Conservation (phyloP, 2,113 vertebrate genomes). For the Rhynchomys soricoides region DNA sequence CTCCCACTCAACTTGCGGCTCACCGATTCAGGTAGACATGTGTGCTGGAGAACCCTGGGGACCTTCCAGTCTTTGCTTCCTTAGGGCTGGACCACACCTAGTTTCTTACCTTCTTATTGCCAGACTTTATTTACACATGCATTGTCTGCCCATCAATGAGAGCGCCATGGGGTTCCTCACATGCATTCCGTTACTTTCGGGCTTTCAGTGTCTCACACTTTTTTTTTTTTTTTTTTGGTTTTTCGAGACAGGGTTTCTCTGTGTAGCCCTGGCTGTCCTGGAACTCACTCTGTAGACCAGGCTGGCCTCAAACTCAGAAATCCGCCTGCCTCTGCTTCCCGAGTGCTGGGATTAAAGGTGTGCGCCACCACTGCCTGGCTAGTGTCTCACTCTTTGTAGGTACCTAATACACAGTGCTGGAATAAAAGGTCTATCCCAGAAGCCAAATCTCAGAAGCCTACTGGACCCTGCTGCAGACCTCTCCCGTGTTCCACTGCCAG, state of each 20-base stretch:
- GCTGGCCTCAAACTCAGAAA: too few species aligned
- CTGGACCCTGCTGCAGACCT: neutral
- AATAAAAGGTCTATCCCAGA: neutral
- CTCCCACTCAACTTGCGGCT: neutral
- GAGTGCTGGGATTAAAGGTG: too few species aligned
- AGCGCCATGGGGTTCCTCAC: too few species aligned
- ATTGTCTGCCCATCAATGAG: too few species aligned
- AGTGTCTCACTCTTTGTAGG: neutral
- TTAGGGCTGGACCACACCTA: neutral
- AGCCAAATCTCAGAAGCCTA: neutral
- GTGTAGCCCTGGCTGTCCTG: too few species aligned
- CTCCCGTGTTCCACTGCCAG: neutral
- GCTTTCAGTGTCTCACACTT: neutral
- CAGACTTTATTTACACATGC: too few species aligned
- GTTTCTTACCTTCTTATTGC: neutral
- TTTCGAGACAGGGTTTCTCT: too few species aligned
- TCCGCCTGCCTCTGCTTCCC: too few species aligned
- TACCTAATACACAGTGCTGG: neutral
- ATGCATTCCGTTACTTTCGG: too few species aligned
- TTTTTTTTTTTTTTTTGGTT: too few species aligned
- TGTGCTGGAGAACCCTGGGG: neutral
- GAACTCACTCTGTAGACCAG: too few species aligned
- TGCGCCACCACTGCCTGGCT: too few species aligned
- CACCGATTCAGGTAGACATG: neutral
- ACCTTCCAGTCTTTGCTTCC: neutral